These are phyloP conservation scores for Orchesellides sinensis DNA, from an alignment of 2,888 invertebrate species.

Conservation along the genomic window DNA sequence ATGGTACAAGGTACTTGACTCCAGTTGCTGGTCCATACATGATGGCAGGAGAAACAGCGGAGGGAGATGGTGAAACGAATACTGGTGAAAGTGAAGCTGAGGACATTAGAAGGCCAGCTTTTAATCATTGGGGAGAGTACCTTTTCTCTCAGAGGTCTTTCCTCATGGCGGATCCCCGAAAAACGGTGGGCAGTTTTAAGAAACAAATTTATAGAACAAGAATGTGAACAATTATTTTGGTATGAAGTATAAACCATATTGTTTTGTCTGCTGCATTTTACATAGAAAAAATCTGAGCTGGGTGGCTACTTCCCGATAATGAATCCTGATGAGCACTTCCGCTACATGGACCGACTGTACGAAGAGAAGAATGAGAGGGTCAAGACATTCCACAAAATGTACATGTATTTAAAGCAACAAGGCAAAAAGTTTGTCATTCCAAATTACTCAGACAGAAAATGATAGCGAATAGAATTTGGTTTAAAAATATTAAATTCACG, in stretches of 20 bases:
- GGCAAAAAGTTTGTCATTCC: constrained; percentile 2
- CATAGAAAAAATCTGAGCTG: neutral
- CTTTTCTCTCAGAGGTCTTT: neutral
- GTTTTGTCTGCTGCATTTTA: too few relatives aligned
- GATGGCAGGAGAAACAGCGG: too few relatives aligned
- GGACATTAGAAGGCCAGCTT: too few relatives aligned
- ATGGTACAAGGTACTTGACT: too few relatives aligned
- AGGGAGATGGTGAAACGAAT: too few relatives aligned
- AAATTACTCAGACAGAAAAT: too few relatives aligned
- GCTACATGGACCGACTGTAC: constrained; percentile 18
- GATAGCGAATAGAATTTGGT: too few relatives aligned
- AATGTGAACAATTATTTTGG: too few relatives aligned
- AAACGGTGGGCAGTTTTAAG: neutral
- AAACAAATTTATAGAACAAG: too few relatives aligned
- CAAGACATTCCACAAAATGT: neutral
- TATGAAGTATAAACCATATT: neutral
- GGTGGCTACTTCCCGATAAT: neutral
- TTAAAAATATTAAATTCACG: too few relatives aligned
- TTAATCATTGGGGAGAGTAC: neutral
- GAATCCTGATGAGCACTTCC: constrained; percentile 8
- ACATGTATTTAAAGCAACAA: neutral
- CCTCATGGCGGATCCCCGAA: neutral
- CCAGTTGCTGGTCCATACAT: too few relatives aligned
- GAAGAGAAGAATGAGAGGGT: constrained; percentile 23
- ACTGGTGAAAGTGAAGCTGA: too few relatives aligned